phyloP scores from a whole-genome alignment of 64 coral and sea anemone species.

The Montipora cactus region DNA sequence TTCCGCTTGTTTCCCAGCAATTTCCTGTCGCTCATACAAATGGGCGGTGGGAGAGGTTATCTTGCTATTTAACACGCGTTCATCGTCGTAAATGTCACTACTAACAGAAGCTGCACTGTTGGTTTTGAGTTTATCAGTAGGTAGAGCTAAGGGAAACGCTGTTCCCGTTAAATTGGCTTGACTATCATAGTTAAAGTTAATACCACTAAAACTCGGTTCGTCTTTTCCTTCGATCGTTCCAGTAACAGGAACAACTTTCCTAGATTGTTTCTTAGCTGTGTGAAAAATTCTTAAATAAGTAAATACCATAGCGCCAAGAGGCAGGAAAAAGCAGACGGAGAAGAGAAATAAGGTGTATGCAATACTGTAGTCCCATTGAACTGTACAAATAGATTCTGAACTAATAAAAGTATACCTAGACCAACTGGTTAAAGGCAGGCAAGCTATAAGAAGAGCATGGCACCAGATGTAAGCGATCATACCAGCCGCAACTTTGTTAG shows the following conservation, averaged over 20 bases:
- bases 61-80: background rate
- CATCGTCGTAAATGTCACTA: background rate
- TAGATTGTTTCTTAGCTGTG: constrained; percentile 78
- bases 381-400: constrained; percentile 92
- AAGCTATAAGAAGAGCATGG: constrained; percentile 64
- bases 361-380: constrained; percentile 75
- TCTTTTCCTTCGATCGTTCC: constrained; percentile 34
- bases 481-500: constrained; percentile 51
- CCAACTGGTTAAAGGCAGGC: constrained; percentile 80
- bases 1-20: background rate
- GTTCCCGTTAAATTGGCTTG: background rate
- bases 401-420: constrained; percentile 75
- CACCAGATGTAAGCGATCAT: constrained; percentile 86
- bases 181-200: background rate
- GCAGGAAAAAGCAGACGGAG: constrained; percentile 83
- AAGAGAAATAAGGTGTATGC: constrained; percentile 84
- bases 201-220: background rate
- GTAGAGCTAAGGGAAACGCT: background rate
- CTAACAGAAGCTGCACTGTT: constrained; percentile 4
- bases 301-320: constrained; percentile 64
- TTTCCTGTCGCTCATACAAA: constrained; percentile 6
- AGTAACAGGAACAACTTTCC: constrained; percentile 66
- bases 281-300: constrained; percentile 78
- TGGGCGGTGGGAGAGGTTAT: background rate
- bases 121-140: background rate